Conservation (phyloP, 2,113 vertebrate genomes). For the Pipra filicauda region DNA sequence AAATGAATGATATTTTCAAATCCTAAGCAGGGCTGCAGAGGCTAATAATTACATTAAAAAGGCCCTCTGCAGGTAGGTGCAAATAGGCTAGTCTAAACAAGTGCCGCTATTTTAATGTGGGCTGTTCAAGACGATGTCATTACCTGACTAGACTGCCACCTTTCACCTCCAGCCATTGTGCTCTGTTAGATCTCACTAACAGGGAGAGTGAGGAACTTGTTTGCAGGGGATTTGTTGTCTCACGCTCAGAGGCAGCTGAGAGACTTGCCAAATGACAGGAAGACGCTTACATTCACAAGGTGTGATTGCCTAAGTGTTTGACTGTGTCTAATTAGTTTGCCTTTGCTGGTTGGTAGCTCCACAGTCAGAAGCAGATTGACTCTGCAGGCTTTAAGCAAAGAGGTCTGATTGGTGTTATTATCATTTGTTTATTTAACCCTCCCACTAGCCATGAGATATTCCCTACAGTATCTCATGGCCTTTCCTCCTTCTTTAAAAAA, state of each 20-base stretch:
- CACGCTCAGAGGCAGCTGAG: conserved; percentile 85
- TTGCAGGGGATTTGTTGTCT: conserved; percentile 81
- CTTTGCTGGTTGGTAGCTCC: conserved; percentile 82
- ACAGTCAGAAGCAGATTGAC: conserved; percentile 83
- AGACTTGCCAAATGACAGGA: conserved; percentile 92
- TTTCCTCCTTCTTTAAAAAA: conserved; percentile 52
- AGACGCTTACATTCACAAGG: conserved; percentile 87
- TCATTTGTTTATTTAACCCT: conserved; percentile 87
- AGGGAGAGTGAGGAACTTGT: conserved; percentile 75
- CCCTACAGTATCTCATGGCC: conserved; percentile 34
- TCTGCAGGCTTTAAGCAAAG: conserved; percentile 81
- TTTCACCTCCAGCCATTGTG: conserved; percentile 82
- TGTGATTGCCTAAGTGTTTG: conserved; percentile 91
- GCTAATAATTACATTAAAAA: conserved; percentile 86
- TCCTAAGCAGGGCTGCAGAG: conserved; percentile 76
- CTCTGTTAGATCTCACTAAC: conserved; percentile 82
- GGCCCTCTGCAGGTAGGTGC: conserved; percentile 84
- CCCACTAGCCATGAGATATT: conserved; percentile 71
- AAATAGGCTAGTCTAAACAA: conserved; percentile 86
- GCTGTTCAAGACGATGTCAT: conserved; percentile 78
- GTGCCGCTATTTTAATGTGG: conserved; percentile 76
- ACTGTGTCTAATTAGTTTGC: conserved; percentile 87
- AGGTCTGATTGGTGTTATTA: conserved; percentile 86
- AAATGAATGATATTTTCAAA: conserved; percentile 84
- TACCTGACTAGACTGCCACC: conserved; percentile 80